phyloP scores from a whole-genome alignment of 2,888 invertebrate species.

The Adelognathus sp. region DNA sequence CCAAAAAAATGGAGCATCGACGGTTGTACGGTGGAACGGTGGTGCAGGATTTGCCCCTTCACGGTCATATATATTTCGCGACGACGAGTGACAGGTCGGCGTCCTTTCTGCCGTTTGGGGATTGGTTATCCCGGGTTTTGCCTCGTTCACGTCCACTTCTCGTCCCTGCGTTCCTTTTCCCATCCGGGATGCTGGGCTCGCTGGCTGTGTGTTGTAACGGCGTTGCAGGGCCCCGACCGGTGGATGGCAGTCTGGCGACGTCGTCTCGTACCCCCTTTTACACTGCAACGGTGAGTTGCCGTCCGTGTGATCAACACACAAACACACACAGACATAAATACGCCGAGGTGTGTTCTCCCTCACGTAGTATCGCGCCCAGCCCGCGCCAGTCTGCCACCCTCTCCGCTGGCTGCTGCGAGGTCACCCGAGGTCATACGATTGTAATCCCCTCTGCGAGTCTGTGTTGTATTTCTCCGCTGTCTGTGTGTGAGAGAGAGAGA shows the following conservation, averaged over 20 bases:
- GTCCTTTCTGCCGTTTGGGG: constrained; percentile 56
- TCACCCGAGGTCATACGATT: constrained; percentile 71
- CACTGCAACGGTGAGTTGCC: no score
- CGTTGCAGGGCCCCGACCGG: constrained; percentile 16
- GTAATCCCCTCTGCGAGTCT: no score
- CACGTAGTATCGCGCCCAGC: constrained; percentile 49
- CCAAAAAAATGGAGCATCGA: no score
- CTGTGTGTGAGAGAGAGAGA: constrained; percentile 40
- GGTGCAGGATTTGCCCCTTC: neutral
- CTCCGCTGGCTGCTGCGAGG: constrained; percentile 59
- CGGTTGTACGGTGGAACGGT: no score
- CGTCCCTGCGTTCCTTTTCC: constrained; percentile 17
- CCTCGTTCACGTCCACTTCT: constrained; percentile 17
- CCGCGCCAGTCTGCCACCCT: constrained; percentile 56
- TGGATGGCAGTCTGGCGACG: constrained; percentile 48
- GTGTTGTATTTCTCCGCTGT: no score
- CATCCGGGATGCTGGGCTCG: constrained; percentile 29
- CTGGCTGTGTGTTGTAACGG: no score
- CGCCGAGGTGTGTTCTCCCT: neutral
- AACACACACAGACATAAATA: neutral
- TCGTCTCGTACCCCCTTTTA: no score
- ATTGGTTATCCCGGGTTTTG: constrained; percentile 47
- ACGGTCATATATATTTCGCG: neutral
- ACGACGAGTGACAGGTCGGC: constrained; percentile 53
- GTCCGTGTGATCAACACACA: neutral